A percentile compares a stretch with the other conserved stretches of the same genome.
phyloP scores from a whole-genome alignment of 1,140 invertebrate genomes.

The Bombus picipes region DNA sequence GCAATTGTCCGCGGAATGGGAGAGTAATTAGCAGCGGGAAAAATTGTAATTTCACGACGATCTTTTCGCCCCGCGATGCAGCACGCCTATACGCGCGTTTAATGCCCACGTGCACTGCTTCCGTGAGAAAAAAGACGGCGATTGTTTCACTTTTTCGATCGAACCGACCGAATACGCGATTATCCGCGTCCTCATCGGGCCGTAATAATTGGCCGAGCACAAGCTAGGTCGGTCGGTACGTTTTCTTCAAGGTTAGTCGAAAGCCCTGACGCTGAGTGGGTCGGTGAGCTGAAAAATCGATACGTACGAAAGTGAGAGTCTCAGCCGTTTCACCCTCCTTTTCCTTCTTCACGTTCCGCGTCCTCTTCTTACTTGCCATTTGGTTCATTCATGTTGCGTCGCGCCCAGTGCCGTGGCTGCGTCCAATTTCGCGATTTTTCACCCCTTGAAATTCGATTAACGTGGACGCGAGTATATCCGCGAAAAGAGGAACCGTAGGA shows the following conservation, averaged over 20 bases:
- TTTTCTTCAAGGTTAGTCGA: conserved; percentile 67
- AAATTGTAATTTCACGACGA: too few relatives aligned
- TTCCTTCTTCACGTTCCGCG: conserved; percentile 61
- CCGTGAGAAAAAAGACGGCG: too few relatives aligned
- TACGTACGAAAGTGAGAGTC: conserved; percentile 77
- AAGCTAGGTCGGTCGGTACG: conserved; percentile 50
- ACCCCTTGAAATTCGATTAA: neutral
- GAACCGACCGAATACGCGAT: neutral
- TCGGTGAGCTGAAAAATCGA: conserved; percentile 74
- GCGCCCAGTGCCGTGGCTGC: conserved; percentile 41
- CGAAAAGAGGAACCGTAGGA: neutral
- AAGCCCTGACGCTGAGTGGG: conserved; percentile 66
- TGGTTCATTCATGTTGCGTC: conserved; percentile 66
- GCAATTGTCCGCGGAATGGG: too few relatives aligned
- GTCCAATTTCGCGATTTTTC: conserved; percentile 6
- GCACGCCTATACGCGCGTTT: too few relatives aligned
- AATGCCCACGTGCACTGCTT: too few relatives aligned
- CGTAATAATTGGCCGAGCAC: conserved; percentile 31
- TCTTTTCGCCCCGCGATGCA: too few relatives aligned
- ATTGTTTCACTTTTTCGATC: too few relatives aligned
- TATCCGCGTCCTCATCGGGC: conserved; percentile 8
- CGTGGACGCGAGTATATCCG: neutral
- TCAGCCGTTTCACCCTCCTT: conserved; percentile 69
- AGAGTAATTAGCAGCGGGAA: too few relatives aligned
- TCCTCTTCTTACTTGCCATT: conserved; percentile 68